A percentile compares a stretch with the other conserved stretches of the same genome.
Conservation (phyloP, 2,888 invertebrate species). For the Hydrotaea diabolus region DNA sequence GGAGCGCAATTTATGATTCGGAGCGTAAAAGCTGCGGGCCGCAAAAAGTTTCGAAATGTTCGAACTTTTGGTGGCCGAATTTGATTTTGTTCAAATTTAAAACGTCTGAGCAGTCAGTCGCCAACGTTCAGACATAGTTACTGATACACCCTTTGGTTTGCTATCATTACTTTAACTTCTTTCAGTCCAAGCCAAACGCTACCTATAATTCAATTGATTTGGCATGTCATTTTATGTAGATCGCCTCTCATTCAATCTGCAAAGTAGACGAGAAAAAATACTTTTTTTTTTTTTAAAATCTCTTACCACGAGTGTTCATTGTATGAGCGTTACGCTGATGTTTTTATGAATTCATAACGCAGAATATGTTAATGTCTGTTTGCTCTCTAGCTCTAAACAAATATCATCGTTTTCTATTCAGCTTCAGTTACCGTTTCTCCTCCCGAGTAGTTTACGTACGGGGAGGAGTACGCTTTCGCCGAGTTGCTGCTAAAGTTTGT, state of each 20-base stretch:
- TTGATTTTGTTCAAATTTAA: no score
- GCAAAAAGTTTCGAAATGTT: no score
- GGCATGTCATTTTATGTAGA: constrained; percentile 40
- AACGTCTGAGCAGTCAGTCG: no score
- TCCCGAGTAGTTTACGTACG: not conserved
- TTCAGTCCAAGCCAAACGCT: not conserved
- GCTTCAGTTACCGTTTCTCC: not conserved
- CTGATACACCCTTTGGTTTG: not conserved
- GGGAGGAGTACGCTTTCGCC: constrained; percentile 24
- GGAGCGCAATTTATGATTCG: no score
- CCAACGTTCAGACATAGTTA: no score
- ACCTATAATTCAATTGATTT: constrained; percentile 8
- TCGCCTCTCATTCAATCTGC: not conserved
- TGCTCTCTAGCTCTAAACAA: constrained; percentile 6
- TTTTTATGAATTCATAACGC: constrained; percentile 37
- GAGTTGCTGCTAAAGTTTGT: constrained; percentile 23
- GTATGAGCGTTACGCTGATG: not conserved
- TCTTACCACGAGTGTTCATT: constrained; percentile 31
- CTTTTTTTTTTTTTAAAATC: constrained; percentile 7
- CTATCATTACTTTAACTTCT: not conserved
- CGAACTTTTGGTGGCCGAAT: no score
- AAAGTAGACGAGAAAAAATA: not conserved
- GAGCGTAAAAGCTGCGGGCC: no score
- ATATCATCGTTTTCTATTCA: constrained; percentile 17
- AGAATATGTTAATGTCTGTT: constrained; percentile 39